Percentiles rank a stretch among this genome's conserved stretches.
Evolutionary conservation across 2,888 invertebrate species (phyloP).

Genomic region (Agrilus biguttatus): DNA sequence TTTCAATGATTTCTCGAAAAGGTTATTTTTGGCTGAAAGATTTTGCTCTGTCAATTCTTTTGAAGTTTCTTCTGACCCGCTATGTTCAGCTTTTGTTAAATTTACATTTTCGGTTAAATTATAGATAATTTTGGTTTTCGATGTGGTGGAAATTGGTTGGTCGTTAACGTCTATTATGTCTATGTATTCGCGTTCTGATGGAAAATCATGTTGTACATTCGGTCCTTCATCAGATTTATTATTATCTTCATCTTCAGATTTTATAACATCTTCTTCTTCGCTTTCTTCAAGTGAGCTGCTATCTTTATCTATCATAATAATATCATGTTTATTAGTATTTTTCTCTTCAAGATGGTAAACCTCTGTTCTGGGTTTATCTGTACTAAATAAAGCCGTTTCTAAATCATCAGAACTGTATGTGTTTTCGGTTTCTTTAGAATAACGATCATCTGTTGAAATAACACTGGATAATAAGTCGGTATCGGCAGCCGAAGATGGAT

Average conservation of each 20-base stretch:
- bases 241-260: conserved; percentile 1
- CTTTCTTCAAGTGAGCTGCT: conserved; percentile 5
- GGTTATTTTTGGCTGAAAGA: conserved; percentile 9
- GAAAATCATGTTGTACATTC: conserved; percentile 31
- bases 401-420: background rate
- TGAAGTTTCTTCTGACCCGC: conserved; percentile 13
- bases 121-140: conserved; percentile 20
- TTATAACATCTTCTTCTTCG: conserved; percentile 3
- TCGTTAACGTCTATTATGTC: conserved; percentile 33
- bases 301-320: conserved; percentile 7
- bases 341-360: background rate
- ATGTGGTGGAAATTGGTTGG: conserved; percentile 16
- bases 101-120: conserved; percentile 8
- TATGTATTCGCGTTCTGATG: conserved; percentile 29
- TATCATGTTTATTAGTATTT: conserved; percentile 4
- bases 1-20: no score
- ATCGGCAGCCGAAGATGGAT: background rate
- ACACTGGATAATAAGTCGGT: no score
- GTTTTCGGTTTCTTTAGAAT: no score
- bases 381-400: background rate
- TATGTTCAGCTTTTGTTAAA: background rate
- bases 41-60: conserved; percentile 25
- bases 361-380: no score
- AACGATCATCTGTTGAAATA: no score
- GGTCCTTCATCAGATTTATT: conserved; percentile 14